Evolutionary conservation across 64 coral and sea anemone genomes (phyloP).

Genomic region (Trachythela sp.): DNA sequence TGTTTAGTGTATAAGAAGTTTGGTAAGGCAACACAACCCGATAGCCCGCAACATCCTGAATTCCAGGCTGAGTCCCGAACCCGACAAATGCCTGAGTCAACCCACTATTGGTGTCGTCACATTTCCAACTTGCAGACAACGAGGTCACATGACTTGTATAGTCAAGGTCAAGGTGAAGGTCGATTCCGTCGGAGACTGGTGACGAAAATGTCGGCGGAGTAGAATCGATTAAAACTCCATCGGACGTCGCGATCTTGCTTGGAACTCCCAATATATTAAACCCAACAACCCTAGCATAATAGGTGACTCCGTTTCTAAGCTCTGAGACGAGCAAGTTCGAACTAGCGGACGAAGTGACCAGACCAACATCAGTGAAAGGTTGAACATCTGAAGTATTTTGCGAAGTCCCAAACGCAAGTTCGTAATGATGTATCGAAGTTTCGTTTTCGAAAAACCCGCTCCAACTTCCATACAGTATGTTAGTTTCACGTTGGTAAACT

Average conservation of each 20-base stretch:
- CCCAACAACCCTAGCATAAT: slow-evolving; percentile 83
- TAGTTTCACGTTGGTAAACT: slow-evolving; percentile 63
- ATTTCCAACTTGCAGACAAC: slow-evolving; percentile 66
- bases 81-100: slow-evolving; percentile 53
- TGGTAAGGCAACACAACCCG: slow-evolving; percentile 33
- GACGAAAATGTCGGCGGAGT: slow-evolving; percentile 66
- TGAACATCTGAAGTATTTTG: slow-evolving; percentile 59
- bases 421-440: slow-evolving; percentile 59
- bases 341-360: slow-evolving; percentile 56
- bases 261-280: slow-evolving; percentile 70
- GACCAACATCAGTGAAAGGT: slow-evolving; percentile 74
- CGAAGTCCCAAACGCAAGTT: slow-evolving; percentile 71
- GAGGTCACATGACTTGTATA: slow-evolving; percentile 13
- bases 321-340: slow-evolving; percentile 63
- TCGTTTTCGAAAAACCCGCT: slow-evolving; percentile 68
- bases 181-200: slow-evolving; percentile 56
- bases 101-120: slow-evolving; percentile 61
- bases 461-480: slow-evolving; percentile 76
- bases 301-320: slow-evolving; percentile 59
- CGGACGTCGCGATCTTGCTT: slow-evolving; percentile 64
- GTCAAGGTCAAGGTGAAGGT: slow-evolving; percentile 23
- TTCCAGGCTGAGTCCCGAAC: slow-evolving; percentile 85
- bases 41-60: slow-evolving; percentile 51
- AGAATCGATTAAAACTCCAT: slow-evolving; percentile 71
- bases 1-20: slow-evolving; percentile 31